A percentile compares a stretch with the other conserved stretches of the same genome.
phyloP scores from a whole-genome alignment of 1,140 invertebrate species.

The Holcopasites calliopsidis region DNA sequence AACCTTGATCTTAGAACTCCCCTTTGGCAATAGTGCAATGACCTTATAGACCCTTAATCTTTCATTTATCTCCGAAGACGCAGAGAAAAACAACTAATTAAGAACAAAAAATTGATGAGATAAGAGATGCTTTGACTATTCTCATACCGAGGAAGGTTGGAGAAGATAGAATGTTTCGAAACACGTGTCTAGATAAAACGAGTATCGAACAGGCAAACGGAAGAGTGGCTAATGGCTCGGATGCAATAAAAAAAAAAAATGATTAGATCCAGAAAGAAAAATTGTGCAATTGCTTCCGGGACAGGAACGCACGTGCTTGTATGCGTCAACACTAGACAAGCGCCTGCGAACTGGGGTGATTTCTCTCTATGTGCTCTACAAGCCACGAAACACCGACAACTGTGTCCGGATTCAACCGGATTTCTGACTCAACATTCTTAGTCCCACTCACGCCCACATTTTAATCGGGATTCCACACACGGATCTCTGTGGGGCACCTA shows the following conservation, averaged over 20 bases:
- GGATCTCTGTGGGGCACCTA: constrained; percentile 14
- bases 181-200: background rate
- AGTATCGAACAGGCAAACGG: background rate
- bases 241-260: background rate
- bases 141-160: background rate
- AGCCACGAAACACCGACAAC: constrained; percentile 52
- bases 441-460: constrained; percentile 30
- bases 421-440: constrained; percentile 37
- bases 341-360: constrained; percentile 31
- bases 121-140: background rate
- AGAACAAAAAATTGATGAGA: background rate
- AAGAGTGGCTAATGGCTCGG: background rate
- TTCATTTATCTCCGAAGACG: background rate
- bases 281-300: background rate
- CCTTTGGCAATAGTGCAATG: background rate
- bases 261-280: background rate
- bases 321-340: constrained; percentile 33
- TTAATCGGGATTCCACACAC: constrained; percentile 37
- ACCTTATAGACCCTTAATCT: background rate
- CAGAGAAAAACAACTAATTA: background rate
- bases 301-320: constrained; percentile 27
- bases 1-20: no score
- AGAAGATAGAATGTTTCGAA: background rate
- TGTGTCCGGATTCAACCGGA: constrained; percentile 57
- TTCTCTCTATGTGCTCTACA: constrained; percentile 25